These are phyloP conservation scores for Marasmarcha lunaedactyla DNA, from an alignment of 2,888 invertebrate species.

Conservation along the genomic window DNA sequence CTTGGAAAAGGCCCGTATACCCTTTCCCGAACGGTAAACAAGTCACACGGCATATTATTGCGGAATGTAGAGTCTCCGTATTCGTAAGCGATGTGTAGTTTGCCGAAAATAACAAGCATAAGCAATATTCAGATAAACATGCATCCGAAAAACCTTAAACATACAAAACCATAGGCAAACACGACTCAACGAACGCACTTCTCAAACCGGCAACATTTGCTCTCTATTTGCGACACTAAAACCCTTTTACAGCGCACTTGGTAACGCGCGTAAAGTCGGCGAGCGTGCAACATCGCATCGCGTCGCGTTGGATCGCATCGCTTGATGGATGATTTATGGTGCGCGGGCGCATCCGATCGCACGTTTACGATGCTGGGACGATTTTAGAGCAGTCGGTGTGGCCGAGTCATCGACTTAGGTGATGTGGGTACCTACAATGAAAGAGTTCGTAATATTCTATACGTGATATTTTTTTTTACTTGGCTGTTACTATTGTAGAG, in stretches of 20 bases:
- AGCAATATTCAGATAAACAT: no score
- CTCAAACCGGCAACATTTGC: constrained; percentile 3
- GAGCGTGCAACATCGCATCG: constrained; percentile 41
- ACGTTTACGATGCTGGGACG: constrained; percentile 35
- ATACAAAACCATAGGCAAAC: no score
- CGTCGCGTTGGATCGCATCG: constrained; percentile 48
- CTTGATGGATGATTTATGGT: constrained; percentile 50
- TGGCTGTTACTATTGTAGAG: not conserved
- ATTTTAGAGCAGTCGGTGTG: constrained; percentile 43
- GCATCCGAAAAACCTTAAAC: no score
- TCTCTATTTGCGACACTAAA: constrained; percentile 23
- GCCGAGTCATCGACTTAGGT: constrained; percentile 23
- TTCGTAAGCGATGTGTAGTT: no score
- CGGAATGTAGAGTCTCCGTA: no score
- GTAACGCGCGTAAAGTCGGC: constrained; percentile 37
- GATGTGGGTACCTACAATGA: constrained; percentile 1
- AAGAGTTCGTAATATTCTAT: not conserved
- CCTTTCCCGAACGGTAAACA: no score
- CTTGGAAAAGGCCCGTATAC: no score
- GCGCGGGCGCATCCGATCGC: constrained; percentile 43
- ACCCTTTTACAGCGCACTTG: constrained; percentile 42
- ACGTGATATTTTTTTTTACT: not conserved
- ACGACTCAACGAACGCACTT: no score
- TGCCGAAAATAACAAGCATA: no score
- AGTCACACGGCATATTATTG: no score